A percentile compares a stretch with the other conserved stretches of the same genome.
phyloP scores from a whole-genome alignment of 2,113 vertebrate species.

The Hemiprocne comata region DNA sequence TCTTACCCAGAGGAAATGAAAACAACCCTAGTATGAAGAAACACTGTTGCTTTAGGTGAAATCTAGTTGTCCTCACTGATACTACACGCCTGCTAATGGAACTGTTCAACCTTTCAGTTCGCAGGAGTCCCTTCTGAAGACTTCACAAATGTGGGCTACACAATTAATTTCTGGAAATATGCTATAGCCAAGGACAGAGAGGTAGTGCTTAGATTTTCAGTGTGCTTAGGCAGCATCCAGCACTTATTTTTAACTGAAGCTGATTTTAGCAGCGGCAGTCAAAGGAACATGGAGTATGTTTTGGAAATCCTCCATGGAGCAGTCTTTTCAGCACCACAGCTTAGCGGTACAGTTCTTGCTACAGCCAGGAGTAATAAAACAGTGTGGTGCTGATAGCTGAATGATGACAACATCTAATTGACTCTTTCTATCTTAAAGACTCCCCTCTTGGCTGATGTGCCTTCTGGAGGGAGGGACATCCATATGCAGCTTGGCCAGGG shows the following conservation, averaged over 20 bases:
- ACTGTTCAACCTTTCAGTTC: background rate
- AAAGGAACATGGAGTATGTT: background rate
- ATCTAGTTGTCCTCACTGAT: background rate
- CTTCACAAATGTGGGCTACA: fast-evolving
- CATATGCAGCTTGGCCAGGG: background rate
- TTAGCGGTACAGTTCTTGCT: background rate
- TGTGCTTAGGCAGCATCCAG: background rate
- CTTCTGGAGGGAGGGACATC: background rate
- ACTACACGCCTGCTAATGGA: background rate
- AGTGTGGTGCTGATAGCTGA: background rate
- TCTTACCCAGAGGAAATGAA: slow-evolving; percentile 9
- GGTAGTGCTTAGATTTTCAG: background rate
- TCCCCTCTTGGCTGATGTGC: background rate
- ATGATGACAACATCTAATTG: background rate
- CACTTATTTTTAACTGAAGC: background rate
- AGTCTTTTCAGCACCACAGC: background rate
- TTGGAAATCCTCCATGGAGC: background rate
- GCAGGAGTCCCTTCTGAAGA: background rate
- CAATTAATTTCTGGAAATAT: background rate
- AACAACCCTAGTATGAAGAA: background rate
- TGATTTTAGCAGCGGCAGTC: background rate
- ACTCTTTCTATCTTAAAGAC: background rate
- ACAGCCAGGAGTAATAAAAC: background rate
- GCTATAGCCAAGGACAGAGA: background rate
- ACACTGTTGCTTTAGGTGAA: background rate